Evolutionary conservation across 2,797 vertebrate genomes (phyloP).

Genomic region (Podarcis lilfordi): DNA sequence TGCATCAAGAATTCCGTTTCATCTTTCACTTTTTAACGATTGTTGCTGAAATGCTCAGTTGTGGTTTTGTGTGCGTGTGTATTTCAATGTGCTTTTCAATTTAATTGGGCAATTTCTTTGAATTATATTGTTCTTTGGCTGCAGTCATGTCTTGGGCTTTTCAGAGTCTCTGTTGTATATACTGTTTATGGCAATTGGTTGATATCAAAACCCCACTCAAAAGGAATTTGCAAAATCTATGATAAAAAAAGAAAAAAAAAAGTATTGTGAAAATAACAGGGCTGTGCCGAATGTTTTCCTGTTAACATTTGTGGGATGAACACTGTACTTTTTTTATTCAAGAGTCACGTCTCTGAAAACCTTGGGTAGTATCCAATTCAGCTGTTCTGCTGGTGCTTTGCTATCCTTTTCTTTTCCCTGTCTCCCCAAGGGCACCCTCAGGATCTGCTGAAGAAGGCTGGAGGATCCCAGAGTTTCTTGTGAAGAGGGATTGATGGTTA

Average conservation of each 20-base stretch:
- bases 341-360: not conserved
- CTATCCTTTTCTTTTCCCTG: not conserved
- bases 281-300: not conserved
- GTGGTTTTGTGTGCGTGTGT: constrained; percentile 34
- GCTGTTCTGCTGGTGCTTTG: not conserved
- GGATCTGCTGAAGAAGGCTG: no score
- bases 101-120: constrained; percentile 49
- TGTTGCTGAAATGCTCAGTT: constrained; percentile 36
- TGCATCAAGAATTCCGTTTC: constrained; percentile 57
- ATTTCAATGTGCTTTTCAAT: constrained; percentile 45
- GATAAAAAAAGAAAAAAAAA: constrained; percentile 42
- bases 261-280: not conserved
- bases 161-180: constrained; percentile 11
- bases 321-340: not conserved
- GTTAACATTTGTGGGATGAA: not conserved
- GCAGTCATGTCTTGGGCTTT: constrained; percentile 22
- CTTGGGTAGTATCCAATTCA: not conserved
- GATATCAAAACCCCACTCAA: constrained; percentile 20
- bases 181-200: constrained; percentile 8
- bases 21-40: constrained; percentile 47
- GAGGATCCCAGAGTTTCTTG: no score
- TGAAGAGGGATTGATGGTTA: no score
- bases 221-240: constrained; percentile 30
- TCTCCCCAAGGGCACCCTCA: no score
- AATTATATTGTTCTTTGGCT: constrained; percentile 50